phyloP scores from a whole-genome alignment of 2,888 invertebrate genomes.

The Xestia ashworthii region DNA sequence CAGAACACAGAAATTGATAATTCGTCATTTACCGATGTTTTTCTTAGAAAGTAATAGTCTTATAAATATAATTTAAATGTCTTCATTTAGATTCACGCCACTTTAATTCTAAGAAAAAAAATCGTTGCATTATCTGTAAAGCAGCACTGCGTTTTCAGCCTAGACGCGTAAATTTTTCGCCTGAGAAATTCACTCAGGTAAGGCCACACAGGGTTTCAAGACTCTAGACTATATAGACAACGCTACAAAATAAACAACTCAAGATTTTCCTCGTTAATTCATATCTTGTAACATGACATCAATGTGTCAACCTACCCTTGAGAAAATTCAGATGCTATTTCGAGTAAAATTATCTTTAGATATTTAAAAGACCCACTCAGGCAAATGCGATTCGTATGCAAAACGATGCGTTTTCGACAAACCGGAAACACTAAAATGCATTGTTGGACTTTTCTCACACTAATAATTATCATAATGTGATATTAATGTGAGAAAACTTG shows the following conservation, averaged over 20 bases:
- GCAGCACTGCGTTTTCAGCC: too few species aligned
- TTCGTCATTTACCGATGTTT: too few species aligned
- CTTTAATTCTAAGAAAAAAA: too few species aligned
- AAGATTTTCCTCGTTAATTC: conserved; percentile 7
- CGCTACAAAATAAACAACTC: not conserved
- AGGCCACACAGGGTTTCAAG: not conserved
- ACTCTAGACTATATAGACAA: not conserved
- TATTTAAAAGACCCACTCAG: not conserved
- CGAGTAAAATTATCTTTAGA: not conserved
- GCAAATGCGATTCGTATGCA: not conserved
- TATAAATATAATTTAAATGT: too few species aligned
- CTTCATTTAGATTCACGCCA: too few species aligned
- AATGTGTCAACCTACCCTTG: not conserved
- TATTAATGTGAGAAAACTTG: too few species aligned
- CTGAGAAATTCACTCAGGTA: too few species aligned
- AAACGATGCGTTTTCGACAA: not conserved
- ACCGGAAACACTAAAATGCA: not conserved
- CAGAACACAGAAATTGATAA: too few species aligned
- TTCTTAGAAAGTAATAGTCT: too few species aligned
- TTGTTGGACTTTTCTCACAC: conserved; percentile 7
- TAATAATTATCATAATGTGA: not conserved
- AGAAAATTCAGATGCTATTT: not conserved
- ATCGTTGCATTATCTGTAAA: too few species aligned
- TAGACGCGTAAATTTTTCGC: too few species aligned
- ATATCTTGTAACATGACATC: not conserved